A percentile compares a stretch with the other conserved stretches of the same genome.
Conservation (phyloP, 2,113 vertebrate species). For the Fregetta grallaria region DNA sequence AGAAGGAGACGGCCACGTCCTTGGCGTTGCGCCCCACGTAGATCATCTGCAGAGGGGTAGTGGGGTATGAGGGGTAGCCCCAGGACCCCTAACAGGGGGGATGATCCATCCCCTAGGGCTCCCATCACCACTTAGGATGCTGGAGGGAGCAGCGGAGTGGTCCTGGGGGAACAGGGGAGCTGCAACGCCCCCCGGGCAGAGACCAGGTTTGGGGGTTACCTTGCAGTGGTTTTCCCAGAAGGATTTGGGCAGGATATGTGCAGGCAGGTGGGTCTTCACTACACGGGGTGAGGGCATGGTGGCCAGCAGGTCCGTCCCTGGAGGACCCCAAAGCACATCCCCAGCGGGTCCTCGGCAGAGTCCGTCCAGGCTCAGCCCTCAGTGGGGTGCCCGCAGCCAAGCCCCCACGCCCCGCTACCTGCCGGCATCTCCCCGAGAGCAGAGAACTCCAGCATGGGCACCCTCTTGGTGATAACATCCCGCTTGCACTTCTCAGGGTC, state of each 20-base stretch:
- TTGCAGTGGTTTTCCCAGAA: slow-evolving; percentile 79
- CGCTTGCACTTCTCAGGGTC: slow-evolving; percentile 62
- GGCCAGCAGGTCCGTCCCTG: slow-evolving; percentile 65
- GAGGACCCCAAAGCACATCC: not conserved
- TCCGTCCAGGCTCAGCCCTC: not conserved
- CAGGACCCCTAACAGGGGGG: not conserved
- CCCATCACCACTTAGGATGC: not conserved
- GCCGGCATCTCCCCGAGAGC: not conserved
- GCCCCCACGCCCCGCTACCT: not conserved
- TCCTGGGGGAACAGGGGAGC: not conserved
- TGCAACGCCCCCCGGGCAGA: no score
- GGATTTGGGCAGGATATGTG: slow-evolving; percentile 66
- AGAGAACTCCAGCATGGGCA: slow-evolving; percentile 73
- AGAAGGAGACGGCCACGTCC: slow-evolving; percentile 88
- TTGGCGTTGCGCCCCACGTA: slow-evolving; percentile 90
- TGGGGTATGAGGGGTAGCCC: not conserved
- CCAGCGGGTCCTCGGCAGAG: not conserved
- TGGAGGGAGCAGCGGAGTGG: not conserved
- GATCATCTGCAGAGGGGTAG: slow-evolving; percentile 71
- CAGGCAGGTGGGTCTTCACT: slow-evolving; percentile 71
- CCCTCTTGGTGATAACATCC: slow-evolving; percentile 57
- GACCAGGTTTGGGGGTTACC: slow-evolving; percentile 21
- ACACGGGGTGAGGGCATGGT: slow-evolving; percentile 62
- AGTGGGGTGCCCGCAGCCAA: rapidly evolving
- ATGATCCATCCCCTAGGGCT: not conserved